Base-by-base conservation (phyloP, 2,113 vertebrate species). In the Otolemur garnettii region DNA sequence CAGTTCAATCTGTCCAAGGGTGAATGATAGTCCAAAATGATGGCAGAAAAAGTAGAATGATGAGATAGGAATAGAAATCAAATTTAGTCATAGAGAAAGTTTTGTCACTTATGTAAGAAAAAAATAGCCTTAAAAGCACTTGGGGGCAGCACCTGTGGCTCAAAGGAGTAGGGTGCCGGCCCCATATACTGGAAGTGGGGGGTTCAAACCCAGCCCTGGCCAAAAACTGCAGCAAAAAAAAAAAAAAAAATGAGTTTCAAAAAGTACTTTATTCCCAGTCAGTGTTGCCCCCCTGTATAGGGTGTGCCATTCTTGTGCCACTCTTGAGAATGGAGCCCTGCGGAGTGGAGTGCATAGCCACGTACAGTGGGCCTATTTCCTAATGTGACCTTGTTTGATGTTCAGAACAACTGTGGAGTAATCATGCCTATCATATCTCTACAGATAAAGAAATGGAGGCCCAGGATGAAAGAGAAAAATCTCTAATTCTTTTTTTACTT, bases 1-100 rank as follows among this genome's bases (percentile, higher is more conserved):
- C 21, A 60, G 77, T 90, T 94, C 13, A 55, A 74, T 24, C 12
- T 26, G 28, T 28, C 26, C 62, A 64, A 12, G 62, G 26, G 11
- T 64, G 24, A 11, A 64, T 64, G 26, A n/a, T 92, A 12, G 60
- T 81, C 71, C 30, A 81, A 53, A 71, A 69, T 71, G 24, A 35
- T 77, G 1, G 12, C 89, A 66, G 71, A 78, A 50, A 93, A 81
- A 57, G 24, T 79, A 95, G 55, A 69, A 45, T 69, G 45, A 89
- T 87, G n/a, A 95, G 66, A 1, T 87, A 26, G 69, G 68, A 83
- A 69, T 86, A 86, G 90, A 91, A 96, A 89, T 62, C 87, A 68
- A 96, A 69, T 57, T 95, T 28, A 84, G 19, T 90, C 19, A 57
- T 55, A 89, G n/a, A 94, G 66, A 94, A 90, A 85, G 28, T 94